These are phyloP conservation scores for Drosophila infuscata DNA, from an alignment of 2,888 invertebrate species.

Conservation along the genomic window DNA sequence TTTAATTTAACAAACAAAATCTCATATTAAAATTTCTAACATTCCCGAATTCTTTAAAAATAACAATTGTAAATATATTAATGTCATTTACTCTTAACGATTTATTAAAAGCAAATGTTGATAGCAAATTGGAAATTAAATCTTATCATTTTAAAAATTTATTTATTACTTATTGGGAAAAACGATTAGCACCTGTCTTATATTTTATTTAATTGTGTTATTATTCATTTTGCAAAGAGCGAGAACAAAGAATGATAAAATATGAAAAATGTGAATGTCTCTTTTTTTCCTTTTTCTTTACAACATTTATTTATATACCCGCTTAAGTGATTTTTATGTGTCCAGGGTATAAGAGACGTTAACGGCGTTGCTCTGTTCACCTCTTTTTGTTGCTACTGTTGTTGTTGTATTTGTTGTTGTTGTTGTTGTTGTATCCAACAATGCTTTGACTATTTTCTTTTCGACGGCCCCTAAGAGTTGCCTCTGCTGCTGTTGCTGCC, in stretches of 20 bases:
- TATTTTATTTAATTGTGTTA: not conserved
- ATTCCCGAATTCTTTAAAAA: not conserved
- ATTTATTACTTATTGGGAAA: not conserved
- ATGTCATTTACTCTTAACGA: not conserved
- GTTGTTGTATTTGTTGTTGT: not conserved
- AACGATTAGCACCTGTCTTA: not conserved
- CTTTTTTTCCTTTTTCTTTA: fast-evolving
- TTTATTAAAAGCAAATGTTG: not conserved
- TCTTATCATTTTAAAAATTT: not conserved
- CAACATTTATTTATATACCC: conserved; percentile 2
- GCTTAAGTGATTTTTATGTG: not conserved
- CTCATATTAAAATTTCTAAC: fast-evolving
- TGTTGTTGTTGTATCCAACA: conserved; percentile 53
- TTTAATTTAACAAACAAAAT: not conserved
- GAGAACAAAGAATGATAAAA: not conserved
- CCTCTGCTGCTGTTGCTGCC: conserved; percentile 24
- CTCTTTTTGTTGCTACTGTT: conserved; percentile 58
- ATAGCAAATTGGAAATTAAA: not conserved
- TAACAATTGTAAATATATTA: not conserved
- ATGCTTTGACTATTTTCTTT: conserved; percentile 79
- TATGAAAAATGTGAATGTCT: not conserved
- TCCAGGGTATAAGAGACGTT: conserved; percentile 41
- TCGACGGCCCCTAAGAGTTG: conserved; percentile 57
- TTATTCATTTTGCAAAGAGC: not conserved
- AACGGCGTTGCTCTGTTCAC: conserved; percentile 65